Conservation (phyloP, 2,888 invertebrate genomes). For the Aelia acuminata region DNA sequence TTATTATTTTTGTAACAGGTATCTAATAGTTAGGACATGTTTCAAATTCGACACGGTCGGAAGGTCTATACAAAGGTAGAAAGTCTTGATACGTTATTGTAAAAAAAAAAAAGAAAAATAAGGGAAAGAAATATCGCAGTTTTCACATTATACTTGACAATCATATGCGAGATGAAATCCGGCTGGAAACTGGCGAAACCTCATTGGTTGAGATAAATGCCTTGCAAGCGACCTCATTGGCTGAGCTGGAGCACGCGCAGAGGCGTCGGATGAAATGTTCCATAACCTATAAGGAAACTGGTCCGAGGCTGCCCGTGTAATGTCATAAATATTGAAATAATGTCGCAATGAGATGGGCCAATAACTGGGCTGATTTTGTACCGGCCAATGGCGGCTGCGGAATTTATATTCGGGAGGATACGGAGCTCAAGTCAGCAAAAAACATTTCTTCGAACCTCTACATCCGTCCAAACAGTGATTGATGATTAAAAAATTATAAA, state of each 20-base stretch:
- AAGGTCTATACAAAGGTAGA: neutral
- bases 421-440: neutral
- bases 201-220: neutral
- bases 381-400: neutral
- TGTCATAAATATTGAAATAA: slow-evolving; percentile 19
- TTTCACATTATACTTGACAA: neutral
- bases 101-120: no score
- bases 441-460: neutral
- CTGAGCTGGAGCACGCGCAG: neutral
- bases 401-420: neutral
- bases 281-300: slow-evolving; percentile 34
- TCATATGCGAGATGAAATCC: neutral
- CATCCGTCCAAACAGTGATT: neutral
- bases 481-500: neutral
- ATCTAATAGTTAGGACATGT: no score
- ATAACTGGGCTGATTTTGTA: neutral
- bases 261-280: slow-evolving; percentile 8
- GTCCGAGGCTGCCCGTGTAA: neutral
- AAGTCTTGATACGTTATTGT: neutral
- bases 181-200: neutral
- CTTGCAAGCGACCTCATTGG: neutral
- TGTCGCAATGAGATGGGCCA: slow-evolving; percentile 7
- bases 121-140: neutral
- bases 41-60: no score
- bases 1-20: no score